Percentiles rank a stretch among this genome's conserved stretches.
phyloP scores from a whole-genome alignment of 2,797 vertebrate genomes.

The Semaprochilodus insignis region DNA sequence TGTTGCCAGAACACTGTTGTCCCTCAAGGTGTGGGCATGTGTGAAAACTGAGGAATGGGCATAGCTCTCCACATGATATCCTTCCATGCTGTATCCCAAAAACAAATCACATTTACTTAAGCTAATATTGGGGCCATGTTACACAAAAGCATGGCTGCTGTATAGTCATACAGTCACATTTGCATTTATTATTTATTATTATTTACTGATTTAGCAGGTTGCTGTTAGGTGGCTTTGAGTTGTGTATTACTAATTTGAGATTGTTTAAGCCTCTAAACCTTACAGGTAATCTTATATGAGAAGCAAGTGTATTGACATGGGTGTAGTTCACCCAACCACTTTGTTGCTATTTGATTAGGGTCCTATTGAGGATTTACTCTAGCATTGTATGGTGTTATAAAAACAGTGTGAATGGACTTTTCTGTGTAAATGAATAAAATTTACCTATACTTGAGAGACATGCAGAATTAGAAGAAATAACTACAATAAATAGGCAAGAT shows the following conservation, averaged over 20 bases:
- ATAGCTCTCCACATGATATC: slow-evolving; percentile 8
- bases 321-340: neutral
- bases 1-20: slow-evolving; percentile 27
- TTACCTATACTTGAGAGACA: too few species aligned
- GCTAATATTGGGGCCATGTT: slow-evolving; percentile 9
- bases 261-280: too few species aligned
- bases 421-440: too few species aligned
- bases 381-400: neutral
- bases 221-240: neutral
- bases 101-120: slow-evolving; percentile 24
- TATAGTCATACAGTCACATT: neutral
- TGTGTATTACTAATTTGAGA: too few species aligned
- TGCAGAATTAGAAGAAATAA: too few species aligned
- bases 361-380: neutral
- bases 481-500: too few species aligned
- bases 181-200: neutral
- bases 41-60: slow-evolving; percentile 29
- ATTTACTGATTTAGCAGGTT: neutral
- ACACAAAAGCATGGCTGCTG: too few species aligned
- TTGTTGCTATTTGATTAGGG: neutral
- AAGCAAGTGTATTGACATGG: neutral
- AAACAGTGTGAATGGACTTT: neutral
- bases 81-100: slow-evolving; percentile 11
- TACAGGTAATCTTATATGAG: neutral
- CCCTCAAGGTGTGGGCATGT: slow-evolving; percentile 57